These are phyloP conservation scores for Carcina quercana DNA, from an alignment of 2,888 invertebrate genomes.

Conservation along the genomic window DNA sequence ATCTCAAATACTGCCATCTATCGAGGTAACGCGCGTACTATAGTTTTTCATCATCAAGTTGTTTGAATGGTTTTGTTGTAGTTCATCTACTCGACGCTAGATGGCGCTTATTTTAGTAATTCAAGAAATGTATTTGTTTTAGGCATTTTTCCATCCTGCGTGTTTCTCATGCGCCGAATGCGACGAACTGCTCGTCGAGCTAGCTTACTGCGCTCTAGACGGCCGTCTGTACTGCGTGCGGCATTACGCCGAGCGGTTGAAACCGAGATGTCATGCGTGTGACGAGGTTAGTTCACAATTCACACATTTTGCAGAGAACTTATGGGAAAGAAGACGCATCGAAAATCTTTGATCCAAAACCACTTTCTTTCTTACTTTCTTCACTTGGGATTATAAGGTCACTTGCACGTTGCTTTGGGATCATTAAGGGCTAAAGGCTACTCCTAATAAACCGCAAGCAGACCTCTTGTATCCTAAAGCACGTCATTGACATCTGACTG, in stretches of 20 bases:
- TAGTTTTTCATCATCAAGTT: background rate
- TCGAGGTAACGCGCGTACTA: background rate
- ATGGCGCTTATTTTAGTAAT: constrained; percentile 20
- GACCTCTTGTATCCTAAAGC: no score
- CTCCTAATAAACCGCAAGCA: no score
- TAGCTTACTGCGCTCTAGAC: constrained; percentile 95
- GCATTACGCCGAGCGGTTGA: constrained; percentile 96
- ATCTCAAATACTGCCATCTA: background rate
- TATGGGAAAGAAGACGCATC: no score
- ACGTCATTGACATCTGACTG: no score
- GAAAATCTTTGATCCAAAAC: no score
- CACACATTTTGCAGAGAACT: no score
- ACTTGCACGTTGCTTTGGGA: no score
- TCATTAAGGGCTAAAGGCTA: no score
- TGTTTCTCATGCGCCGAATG: constrained; percentile 95
- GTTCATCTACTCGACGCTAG: constrained; percentile 25
- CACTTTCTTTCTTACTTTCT: no score
- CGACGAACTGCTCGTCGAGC: constrained; percentile 94
- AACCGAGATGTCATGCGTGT: constrained; percentile 96
- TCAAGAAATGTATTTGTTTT: constrained; percentile 4
- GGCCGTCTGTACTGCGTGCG: constrained; percentile 93
- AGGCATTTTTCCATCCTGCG: constrained; percentile 90
- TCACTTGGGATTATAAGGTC: no score
- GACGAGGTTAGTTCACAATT: constrained; percentile 94
- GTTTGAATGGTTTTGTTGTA: background rate